Base-by-base conservation (phyloP, 2,888 invertebrate genomes). In the Clepsis dumicolana region DNA sequence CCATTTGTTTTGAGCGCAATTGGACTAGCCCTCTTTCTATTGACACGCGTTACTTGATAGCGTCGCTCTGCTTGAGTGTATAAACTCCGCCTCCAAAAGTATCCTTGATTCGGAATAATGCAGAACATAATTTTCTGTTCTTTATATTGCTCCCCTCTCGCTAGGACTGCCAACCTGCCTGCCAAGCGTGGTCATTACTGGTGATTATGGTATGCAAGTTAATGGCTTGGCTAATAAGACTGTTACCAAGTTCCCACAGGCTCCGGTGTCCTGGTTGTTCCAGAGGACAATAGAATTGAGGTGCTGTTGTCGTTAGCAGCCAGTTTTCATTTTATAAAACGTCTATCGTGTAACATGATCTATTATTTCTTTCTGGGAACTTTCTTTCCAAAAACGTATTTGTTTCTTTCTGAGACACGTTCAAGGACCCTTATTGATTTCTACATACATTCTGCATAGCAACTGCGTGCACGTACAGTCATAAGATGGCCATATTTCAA, bases 401-500 rank as follows among this genome's bases (percentile, higher is more conserved):
- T 44, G 44, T 44, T 16, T 44, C 44, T 44, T 44, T 18, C 44
- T n/a, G 38, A 44, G 18, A 18, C 18, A 44, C 18, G 2, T 44
- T 18, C 18, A 2, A 18, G 8, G 5, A 7, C 7, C 44, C 44
- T 18, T 44, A 18, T 44, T 44, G 44, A 44, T 44, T 44, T 44
- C 18, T 18, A 44, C 44, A 29, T 10, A 29, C 16, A 18, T 18
- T 54, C 18, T 16, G 10, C 32, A 12, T 14, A 53, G 29, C 32
- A 7, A 4, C 32, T 14, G 44, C 44, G 8, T 18, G 18, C 54
- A 18, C 32, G 54, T 52, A 14, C 32, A 5, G 35, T 27, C 18
- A 61, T 12, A 48, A 18, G 57, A n/a, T 38, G 32, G 18, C 50
- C 38, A 53, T 53, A 65, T 65, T 59, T 59, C 65, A 59, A 52